Evolutionary conservation across 2,888 invertebrate genomes (phyloP).

Genomic region (Lysandra bellargus): DNA sequence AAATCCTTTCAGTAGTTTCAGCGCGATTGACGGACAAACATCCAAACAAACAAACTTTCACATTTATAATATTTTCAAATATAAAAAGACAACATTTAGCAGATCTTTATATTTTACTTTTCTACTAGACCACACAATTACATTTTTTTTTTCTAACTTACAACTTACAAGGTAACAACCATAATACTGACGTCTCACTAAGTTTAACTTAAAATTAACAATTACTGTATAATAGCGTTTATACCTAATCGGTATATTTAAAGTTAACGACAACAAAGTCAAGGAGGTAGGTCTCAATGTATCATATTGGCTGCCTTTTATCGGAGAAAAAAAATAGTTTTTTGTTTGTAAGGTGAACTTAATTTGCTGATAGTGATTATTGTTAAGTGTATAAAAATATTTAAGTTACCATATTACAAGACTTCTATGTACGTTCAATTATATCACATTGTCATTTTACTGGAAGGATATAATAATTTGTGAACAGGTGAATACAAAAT

Average conservation of each 20-base stretch:
- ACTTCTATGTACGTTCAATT: background rate
- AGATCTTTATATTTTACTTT: background rate
- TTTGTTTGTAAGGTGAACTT: background rate
- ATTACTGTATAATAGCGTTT: background rate
- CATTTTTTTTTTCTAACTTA: background rate
- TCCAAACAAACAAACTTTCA: too few relatives aligned
- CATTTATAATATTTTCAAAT: too few relatives aligned
- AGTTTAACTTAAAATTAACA: background rate
- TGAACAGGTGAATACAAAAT: too few relatives aligned
- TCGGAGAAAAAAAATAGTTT: too few relatives aligned
- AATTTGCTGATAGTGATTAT: too few relatives aligned
- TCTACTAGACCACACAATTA: background rate
- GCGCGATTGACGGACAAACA: too few relatives aligned
- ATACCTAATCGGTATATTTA: too few relatives aligned
- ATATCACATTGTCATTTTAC: too few relatives aligned
- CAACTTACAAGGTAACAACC: background rate
- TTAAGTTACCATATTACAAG: background rate
- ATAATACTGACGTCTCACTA: conserved; percentile 8
- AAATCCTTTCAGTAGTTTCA: too few relatives aligned
- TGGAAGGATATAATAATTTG: too few relatives aligned
- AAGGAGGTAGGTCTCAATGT: background rate
- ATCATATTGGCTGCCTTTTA: too few relatives aligned
- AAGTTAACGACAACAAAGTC: background rate
- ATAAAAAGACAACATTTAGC: background rate
- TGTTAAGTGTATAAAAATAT: background rate